Evolutionary conservation across 1,140 invertebrate genomes (phyloP), one percentile per base, ranked within the genome.

Genomic region (Stegodyphus dumicola): DNA sequence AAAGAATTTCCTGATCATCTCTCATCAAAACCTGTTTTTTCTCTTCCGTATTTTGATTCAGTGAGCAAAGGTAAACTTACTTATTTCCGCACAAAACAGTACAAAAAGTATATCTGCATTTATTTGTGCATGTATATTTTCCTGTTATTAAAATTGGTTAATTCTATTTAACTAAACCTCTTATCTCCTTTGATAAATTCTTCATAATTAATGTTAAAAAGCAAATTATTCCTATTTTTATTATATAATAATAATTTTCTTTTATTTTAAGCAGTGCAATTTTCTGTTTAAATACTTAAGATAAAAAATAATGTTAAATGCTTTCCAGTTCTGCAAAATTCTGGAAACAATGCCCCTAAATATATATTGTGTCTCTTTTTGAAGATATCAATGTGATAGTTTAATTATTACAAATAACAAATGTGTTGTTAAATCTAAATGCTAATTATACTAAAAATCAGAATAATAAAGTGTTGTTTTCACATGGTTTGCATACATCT

Each of bases 11-110:
- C 86, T 33, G 79, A 88, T 88, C 90, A 88, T 77, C 88, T 87
- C 86, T 90, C 78, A 87, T 88, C 18, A 65, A 88, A 64, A 87
- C 89, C 87, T 60, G 88, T 90, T 17, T 91, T 93, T 88, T 93
- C 92, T 54, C 87, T 93, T 13, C 93, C 93, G 5, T 91, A 92
- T 79, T 93, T 92, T 89, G 93, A 94, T 90, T 83, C 89, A 64
- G 90, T 92, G 80, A 92, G 92, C 70, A 92, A 92, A 90, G 93
- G 93, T 94, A 87, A 86, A 84, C 56, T 9, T 60, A 60, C 9
- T 33, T 33, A 33, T 33, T 33, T 33, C 33, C 33, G 1, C 33
- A 33, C 33, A 33, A 33, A 33, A 33, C 33, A 33, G 33, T 33
- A 33, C 3, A 33, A 33, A 33, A 33, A 33, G 3, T 3, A 33